phyloP scores from a whole-genome alignment of 2,888 invertebrate species.

The Limenitis camilla region DNA sequence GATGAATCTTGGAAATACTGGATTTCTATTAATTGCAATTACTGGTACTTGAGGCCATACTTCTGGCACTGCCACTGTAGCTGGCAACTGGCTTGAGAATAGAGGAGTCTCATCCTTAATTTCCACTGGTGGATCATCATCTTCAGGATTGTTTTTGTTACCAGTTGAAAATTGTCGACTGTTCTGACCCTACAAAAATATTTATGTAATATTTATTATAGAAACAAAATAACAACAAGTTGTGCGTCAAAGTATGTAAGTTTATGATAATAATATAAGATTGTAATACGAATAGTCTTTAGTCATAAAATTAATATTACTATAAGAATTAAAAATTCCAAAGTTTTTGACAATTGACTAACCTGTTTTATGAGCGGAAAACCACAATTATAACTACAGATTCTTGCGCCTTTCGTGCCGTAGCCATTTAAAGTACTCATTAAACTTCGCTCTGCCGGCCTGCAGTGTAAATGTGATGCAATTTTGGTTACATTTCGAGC shows the following conservation, averaged over 20 bases:
- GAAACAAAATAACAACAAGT: too few relatives aligned
- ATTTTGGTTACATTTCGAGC: slow-evolving; percentile 56
- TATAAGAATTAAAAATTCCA: too few relatives aligned
- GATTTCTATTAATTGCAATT: slow-evolving; percentile 94
- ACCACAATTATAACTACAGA: slow-evolving; percentile 37
- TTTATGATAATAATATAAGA: too few relatives aligned
- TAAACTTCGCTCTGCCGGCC: slow-evolving; percentile 37
- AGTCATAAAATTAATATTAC: too few relatives aligned
- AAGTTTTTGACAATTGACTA: too few relatives aligned
- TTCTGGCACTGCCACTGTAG: slow-evolving; percentile 95
- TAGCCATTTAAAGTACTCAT: slow-evolving; percentile 19
- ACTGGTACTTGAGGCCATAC: slow-evolving; percentile 97
- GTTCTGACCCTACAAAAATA: slow-evolving; percentile 21
- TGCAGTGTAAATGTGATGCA: slow-evolving; percentile 54
- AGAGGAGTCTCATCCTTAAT: slow-evolving; percentile 58
- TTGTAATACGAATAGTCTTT: too few relatives aligned
- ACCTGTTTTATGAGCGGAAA: neutral
- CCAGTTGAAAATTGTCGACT: slow-evolving; percentile 48
- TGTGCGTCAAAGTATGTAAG: too few relatives aligned
- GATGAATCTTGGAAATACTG: slow-evolving; percentile 98
- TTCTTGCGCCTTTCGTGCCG: slow-evolving; percentile 27
- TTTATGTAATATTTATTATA: too few relatives aligned
- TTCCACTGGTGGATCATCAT: slow-evolving; percentile 46
- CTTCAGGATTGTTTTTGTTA: slow-evolving; percentile 54
- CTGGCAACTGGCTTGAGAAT: slow-evolving; percentile 79